A percentile compares a stretch with the other conserved stretches of the same genome.
phyloP scores from a whole-genome alignment of 2,113 vertebrate genomes.

The Maccullochella peelii region DNA sequence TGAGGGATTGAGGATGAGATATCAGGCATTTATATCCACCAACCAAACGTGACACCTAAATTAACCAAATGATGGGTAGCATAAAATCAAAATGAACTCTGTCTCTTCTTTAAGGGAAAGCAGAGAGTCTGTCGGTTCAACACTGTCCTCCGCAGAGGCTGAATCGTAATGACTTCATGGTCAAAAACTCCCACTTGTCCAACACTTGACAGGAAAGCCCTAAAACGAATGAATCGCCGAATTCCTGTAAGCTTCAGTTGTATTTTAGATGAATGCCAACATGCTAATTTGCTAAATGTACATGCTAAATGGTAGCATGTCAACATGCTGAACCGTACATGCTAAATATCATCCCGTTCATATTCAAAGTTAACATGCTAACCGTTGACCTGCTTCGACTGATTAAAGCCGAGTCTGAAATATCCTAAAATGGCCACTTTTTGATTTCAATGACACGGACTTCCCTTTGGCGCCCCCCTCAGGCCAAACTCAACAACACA shows the following conservation, averaged over 20 bases:
- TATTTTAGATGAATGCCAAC: not conserved
- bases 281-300: not conserved
- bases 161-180: not conserved
- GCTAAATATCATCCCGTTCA: not conserved
- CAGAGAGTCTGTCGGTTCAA: not conserved
- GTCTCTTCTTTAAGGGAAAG: not conserved
- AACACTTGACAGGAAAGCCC: too few relatives aligned
- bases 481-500: not conserved
- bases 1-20: not conserved
- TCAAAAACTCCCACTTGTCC: not conserved
- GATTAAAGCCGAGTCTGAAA: not conserved
- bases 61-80: not conserved
- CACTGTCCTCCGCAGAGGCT: not conserved
- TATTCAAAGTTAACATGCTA: not conserved
- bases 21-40: conserved; percentile 10
- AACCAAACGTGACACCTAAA: not conserved
- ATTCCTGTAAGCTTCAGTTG: not conserved
- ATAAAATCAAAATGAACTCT: not conserved
- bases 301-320: not conserved
- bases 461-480: not conserved
- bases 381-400: not conserved
- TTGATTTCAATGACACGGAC: not conserved
- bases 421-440: not conserved
- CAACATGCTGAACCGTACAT: too few relatives aligned
- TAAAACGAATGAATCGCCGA: not conserved